phyloP scores from a whole-genome alignment of 2,113 vertebrate species.

The Melanotaenia duboulayi region DNA sequence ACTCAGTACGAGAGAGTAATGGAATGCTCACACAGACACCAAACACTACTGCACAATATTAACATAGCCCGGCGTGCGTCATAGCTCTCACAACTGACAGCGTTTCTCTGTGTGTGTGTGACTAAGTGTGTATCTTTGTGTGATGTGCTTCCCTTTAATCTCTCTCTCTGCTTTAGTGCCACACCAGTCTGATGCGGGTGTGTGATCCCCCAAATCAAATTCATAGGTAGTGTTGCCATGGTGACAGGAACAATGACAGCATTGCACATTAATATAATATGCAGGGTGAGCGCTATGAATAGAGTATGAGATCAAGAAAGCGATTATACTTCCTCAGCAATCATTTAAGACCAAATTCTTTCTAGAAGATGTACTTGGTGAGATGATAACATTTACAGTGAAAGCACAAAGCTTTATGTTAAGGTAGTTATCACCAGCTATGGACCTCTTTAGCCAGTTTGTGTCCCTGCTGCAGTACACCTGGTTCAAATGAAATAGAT shows the following conservation, averaged over 20 bases:
- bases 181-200: slow-evolving; percentile 52
- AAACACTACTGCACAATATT: slow-evolving; percentile 84
- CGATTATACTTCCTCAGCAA: slow-evolving; percentile 11
- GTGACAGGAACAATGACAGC: slow-evolving; percentile 49
- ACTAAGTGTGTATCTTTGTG: slow-evolving; percentile 26
- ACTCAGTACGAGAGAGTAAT: slow-evolving; percentile 62
- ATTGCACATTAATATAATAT: slow-evolving; percentile 10
- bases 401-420: too few relatives aligned
- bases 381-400: not conserved
- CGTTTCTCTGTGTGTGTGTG: slow-evolving; percentile 40
- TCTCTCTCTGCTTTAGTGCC: slow-evolving; percentile 55
- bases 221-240: slow-evolving; percentile 45
- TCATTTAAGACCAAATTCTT: slow-evolving; percentile 2
- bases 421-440: too few relatives aligned
- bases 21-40: slow-evolving; percentile 81
- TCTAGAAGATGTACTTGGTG: not conserved
- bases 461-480: too few relatives aligned
- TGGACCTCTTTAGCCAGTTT: too few relatives aligned
- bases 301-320: not conserved
- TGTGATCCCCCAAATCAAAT: slow-evolving; percentile 48
- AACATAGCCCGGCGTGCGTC: slow-evolving; percentile 83
- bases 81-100: slow-evolving; percentile 80
- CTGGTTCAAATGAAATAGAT: too few relatives aligned
- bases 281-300: slow-evolving; percentile 11
- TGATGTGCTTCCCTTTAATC: slow-evolving; percentile 55